These are phyloP conservation scores for Columbina picui DNA, from an alignment of 2,113 vertebrate species.

Conservation along the genomic window DNA sequence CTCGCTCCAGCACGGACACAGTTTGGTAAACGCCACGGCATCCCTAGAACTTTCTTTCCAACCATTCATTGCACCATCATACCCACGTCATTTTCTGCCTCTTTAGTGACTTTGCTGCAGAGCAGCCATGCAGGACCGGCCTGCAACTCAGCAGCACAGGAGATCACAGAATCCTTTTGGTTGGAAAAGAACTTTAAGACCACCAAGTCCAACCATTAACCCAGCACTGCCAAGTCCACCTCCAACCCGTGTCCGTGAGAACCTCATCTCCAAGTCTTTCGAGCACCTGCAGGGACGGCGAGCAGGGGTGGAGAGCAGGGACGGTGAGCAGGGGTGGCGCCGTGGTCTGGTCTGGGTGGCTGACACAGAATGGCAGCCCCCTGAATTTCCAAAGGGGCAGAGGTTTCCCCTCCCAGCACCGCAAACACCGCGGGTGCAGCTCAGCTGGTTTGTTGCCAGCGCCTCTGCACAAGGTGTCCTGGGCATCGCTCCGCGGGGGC, in stretches of 20 bases:
- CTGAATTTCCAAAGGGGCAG: background rate
- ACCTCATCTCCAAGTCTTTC: no score
- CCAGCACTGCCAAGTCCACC: no score
- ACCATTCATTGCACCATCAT: background rate
- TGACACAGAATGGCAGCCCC: no score
- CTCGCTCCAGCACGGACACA: background rate
- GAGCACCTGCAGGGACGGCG: no score
- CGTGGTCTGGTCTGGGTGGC: no score
- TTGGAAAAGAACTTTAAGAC: no score
- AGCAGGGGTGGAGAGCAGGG: no score
- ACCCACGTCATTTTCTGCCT: background rate
- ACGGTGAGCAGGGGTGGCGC: no score
- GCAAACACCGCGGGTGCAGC: background rate
- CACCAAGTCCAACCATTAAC: no score
- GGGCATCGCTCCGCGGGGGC: rapidly evolving
- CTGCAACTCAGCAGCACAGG: background rate
- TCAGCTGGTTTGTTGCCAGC: background rate
- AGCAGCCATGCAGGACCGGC: background rate
- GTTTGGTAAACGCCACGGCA: background rate
- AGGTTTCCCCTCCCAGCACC: background rate
- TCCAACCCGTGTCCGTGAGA: no score
- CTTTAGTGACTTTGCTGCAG: no score
- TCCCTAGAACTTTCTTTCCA: background rate
- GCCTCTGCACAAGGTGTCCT: rapidly evolving
- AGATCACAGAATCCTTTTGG: no score